Evolutionary conservation across 2,888 invertebrate species (phyloP).

Genomic region (Limnephilus auricula): DNA sequence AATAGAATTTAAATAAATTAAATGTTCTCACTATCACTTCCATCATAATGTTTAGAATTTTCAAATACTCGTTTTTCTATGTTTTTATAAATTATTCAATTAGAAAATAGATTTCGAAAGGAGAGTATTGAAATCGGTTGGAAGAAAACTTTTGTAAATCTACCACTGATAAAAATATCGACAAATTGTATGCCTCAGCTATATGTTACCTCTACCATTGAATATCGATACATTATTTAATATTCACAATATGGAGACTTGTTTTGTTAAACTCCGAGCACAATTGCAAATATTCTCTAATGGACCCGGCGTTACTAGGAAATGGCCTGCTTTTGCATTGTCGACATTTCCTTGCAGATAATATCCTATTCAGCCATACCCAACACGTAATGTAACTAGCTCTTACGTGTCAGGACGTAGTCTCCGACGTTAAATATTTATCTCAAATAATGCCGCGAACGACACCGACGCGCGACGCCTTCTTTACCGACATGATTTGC

Average conservation of each 20-base stretch:
- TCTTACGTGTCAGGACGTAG: neutral
- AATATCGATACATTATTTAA: neutral
- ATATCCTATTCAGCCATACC: neutral
- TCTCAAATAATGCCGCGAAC: slow-evolving; percentile 26
- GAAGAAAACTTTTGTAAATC: no score
- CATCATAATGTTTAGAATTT: no score
- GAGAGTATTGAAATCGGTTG: no score
- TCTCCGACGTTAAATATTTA: slow-evolving; percentile 39
- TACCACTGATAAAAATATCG: neutral
- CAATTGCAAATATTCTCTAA: neutral
- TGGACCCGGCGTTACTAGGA: neutral
- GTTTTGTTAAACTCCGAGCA: neutral
- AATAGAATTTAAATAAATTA: no score
- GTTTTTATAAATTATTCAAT: no score
- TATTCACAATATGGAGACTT: neutral
- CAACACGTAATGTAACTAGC: neutral
- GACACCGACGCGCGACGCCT: neutral
- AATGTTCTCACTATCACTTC: no score
- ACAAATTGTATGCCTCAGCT: neutral
- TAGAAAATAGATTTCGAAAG: no score
- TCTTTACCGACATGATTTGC: slow-evolving; percentile 10
- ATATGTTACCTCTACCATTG: neutral
- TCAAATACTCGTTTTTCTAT: no score
- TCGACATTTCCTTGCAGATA: slow-evolving; percentile 9
- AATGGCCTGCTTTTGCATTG: neutral